phyloP scores from a whole-genome alignment of 2,797 vertebrate species.

The Crotalus adamanteus region DNA sequence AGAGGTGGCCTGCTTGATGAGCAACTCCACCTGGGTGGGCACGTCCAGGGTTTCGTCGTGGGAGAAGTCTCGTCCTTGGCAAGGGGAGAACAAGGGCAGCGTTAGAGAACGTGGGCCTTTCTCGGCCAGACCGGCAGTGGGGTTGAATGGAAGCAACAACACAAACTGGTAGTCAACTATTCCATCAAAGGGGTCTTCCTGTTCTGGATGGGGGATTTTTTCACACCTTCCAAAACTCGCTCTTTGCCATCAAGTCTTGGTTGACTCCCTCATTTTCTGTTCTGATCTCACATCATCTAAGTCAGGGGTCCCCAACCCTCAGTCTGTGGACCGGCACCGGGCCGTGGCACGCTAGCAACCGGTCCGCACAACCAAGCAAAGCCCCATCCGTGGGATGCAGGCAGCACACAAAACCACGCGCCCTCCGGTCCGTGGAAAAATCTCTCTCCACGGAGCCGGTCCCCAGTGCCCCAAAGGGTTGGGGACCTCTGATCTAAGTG shows the following conservation, averaged over 20 bases:
- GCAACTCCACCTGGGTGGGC: constrained; percentile 93
- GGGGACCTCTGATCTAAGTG: too few species aligned
- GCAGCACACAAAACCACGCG: too few species aligned
- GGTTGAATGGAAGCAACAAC: neutral
- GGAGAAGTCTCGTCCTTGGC: constrained; percentile 91
- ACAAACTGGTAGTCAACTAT: neutral
- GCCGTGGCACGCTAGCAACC: too few species aligned
- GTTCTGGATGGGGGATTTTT: neutral
- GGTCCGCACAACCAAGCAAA: too few species aligned
- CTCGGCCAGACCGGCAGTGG: neutral
- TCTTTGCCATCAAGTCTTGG: too few species aligned
- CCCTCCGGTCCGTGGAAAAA: too few species aligned
- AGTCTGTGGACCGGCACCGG: too few species aligned
- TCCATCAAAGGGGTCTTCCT: neutral
- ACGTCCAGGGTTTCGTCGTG: constrained; percentile 96
- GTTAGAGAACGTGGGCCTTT: neutral
- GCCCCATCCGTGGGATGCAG: too few species aligned
- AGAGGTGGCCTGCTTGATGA: constrained; percentile 97
- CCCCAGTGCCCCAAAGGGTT: too few species aligned
- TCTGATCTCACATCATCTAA: neutral
- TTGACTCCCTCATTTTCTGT: neutral
- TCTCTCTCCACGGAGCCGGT: too few species aligned
- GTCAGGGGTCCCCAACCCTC: too few species aligned
- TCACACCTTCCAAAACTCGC: neutral
- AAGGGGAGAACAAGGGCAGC: neutral